Conservation (phyloP, 2,113 vertebrate species). For the Myotis lucifugus region DNA sequence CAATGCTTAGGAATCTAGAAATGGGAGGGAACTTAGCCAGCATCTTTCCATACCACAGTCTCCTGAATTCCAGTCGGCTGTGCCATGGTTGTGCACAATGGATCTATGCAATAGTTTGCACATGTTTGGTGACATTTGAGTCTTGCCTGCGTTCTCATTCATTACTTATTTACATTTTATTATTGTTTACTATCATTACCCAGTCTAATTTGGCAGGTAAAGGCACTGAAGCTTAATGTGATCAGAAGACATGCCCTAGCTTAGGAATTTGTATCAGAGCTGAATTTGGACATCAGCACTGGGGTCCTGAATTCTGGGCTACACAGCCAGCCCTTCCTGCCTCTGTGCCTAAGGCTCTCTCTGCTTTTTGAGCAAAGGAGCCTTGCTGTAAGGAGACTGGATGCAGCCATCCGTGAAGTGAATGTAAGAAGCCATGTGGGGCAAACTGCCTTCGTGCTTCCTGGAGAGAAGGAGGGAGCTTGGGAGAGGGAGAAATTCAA, state of each 20-base stretch:
- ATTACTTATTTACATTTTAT: background rate
- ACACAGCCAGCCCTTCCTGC: background rate
- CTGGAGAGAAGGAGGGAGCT: background rate
- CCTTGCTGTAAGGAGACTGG: background rate
- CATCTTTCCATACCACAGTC: background rate
- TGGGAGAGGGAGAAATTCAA: background rate
- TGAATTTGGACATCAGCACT: background rate
- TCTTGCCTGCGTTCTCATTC: background rate
- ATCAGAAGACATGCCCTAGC: background rate
- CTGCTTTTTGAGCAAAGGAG: conserved; percentile 8
- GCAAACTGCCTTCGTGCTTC: background rate
- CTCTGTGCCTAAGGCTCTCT: background rate
- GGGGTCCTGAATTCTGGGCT: background rate
- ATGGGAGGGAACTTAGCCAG: background rate
- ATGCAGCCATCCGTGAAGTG: conserved; percentile 44
- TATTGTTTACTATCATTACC: background rate
- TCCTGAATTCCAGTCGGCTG: background rate
- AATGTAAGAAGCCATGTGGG: conserved; percentile 8
- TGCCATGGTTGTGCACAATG: too few species aligned
- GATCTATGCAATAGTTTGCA: background rate
- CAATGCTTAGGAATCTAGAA: background rate
- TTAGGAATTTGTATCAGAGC: background rate
- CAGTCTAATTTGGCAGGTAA: background rate
- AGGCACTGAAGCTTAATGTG: background rate
- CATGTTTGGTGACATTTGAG: background rate